Conservation (phyloP, 1,140 invertebrate genomes). For the Tachypleus tridentatus region DNA sequence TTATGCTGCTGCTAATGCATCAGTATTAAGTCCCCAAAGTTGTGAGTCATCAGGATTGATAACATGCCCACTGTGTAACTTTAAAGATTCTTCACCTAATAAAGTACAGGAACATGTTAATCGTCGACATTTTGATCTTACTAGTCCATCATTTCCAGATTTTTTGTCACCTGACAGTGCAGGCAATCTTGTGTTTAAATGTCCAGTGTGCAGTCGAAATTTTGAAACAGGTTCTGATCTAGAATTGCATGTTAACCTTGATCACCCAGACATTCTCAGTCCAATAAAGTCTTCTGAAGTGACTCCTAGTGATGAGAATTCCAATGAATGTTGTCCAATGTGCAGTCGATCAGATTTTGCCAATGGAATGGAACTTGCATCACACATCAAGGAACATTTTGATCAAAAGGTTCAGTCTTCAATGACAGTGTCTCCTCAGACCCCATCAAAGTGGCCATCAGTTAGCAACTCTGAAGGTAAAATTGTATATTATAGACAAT, state of each 20-base stretch:
- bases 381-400: conserved; percentile 59
- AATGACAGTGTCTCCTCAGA: conserved; percentile 12
- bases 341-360: conserved; percentile 41
- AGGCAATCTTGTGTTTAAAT: conserved; percentile 40
- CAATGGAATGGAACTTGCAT: conserved; percentile 42
- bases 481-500: no score
- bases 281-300: conserved; percentile 29
- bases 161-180: conserved; percentile 21
- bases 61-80: conserved; percentile 65
- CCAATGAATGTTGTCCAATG: conserved; percentile 39
- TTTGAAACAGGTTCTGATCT: conserved; percentile 61
- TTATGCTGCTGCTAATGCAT: conserved; percentile 22
- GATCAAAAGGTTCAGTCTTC: conserved; percentile 32
- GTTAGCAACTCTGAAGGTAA: no score
- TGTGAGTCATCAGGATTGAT: conserved; percentile 2
- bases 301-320: conserved; percentile 26
- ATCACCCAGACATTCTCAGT: conserved; percentile 60
- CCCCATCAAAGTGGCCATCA: conserved; percentile 18
- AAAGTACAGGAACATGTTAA: conserved; percentile 75
- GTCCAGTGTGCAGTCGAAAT: conserved; percentile 56
- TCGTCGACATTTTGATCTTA: conserved; percentile 64
- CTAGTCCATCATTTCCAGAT: conserved; percentile 53
- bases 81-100: conserved; percentile 54
- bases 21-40: conserved; percentile 8
- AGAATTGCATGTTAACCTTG: conserved; percentile 71